Percentiles rank a stretch among this genome's conserved stretches.
Conservation (phyloP, 2,888 invertebrate genomes). For the Pelosia muscerda region DNA sequence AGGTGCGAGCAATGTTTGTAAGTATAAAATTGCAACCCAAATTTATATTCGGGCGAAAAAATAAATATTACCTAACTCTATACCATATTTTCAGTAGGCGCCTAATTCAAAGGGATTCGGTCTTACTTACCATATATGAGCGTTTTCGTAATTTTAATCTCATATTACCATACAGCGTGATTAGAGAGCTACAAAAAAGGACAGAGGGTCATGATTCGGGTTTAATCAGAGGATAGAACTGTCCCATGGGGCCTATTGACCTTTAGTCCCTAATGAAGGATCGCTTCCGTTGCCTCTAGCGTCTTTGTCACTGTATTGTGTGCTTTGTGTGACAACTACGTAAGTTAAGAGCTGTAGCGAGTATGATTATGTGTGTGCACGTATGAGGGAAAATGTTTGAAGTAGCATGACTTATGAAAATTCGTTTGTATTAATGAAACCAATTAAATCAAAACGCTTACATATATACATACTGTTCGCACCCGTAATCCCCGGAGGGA, state of each 20-base stretch:
- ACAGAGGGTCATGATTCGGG: slow-evolving; percentile 58
- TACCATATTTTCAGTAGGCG: slow-evolving; percentile 31
- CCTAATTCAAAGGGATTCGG: slow-evolving; percentile 38
- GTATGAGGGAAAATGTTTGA: too few relatives aligned
- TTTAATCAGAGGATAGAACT: slow-evolving; percentile 62
- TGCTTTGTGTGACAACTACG: not conserved
- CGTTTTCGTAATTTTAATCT: slow-evolving; percentile 48
- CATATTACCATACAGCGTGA: slow-evolving; percentile 61
- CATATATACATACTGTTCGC: too few relatives aligned
- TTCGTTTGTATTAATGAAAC: too few relatives aligned
- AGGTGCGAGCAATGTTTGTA: too few relatives aligned
- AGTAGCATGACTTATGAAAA: too few relatives aligned
- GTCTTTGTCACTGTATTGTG: slow-evolving; percentile 58
- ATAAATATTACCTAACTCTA: not conserved
- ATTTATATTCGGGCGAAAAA: not conserved
- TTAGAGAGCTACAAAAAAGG: slow-evolving; percentile 65
- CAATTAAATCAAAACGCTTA: too few relatives aligned
- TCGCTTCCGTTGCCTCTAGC: slow-evolving; percentile 68
- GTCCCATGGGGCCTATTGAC: slow-evolving; percentile 67
- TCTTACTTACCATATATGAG: slow-evolving; percentile 16
- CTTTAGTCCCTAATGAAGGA: slow-evolving; percentile 76
- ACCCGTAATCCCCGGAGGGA: too few relatives aligned
- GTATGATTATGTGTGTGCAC: not conserved
- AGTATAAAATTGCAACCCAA: too few relatives aligned
- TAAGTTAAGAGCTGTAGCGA: not conserved